These are phyloP conservation scores for Illadopsis cleaveri DNA, from an alignment of 2,113 vertebrate species.

Conservation along the genomic window DNA sequence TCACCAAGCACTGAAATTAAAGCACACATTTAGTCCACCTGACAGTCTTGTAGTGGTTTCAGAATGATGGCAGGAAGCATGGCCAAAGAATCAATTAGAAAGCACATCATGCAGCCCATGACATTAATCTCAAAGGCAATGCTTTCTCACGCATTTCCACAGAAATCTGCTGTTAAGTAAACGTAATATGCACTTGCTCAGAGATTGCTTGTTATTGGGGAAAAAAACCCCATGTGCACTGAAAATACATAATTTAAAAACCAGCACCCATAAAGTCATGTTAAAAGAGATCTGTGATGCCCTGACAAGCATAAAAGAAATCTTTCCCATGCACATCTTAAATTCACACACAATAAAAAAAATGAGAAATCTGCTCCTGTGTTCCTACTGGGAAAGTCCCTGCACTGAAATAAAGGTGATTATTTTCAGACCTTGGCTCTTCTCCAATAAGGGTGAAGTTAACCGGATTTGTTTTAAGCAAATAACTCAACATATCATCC, in stretches of 20 bases:
- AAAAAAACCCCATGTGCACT: not conserved
- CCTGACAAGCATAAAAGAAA: not conserved
- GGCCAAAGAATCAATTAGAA: constrained; percentile 10
- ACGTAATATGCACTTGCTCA: not conserved
- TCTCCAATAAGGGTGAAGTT: not conserved
- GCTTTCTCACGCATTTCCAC: not conserved
- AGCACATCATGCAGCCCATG: not conserved
- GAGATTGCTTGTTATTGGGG: not conserved
- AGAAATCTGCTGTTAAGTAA: constrained; percentile 1
- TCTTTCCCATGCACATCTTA: not conserved
- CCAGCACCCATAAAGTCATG: not conserved
- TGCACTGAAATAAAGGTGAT: not conserved
- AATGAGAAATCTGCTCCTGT: not conserved
- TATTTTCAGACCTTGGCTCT: not conserved
- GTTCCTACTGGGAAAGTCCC: not conserved
- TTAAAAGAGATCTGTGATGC: not conserved
- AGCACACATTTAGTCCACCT: not conserved
- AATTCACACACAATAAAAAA: not conserved
- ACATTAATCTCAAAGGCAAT: not conserved
- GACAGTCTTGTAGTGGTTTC: not conserved
- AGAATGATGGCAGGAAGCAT: not conserved
- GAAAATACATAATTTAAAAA: not conserved
- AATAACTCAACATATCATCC: not conserved
- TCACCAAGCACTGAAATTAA: not conserved
- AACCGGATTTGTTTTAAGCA: not conserved